phyloP scores from a whole-genome alignment of 2,113 vertebrate genomes.

The Corvus moneduloides region DNA sequence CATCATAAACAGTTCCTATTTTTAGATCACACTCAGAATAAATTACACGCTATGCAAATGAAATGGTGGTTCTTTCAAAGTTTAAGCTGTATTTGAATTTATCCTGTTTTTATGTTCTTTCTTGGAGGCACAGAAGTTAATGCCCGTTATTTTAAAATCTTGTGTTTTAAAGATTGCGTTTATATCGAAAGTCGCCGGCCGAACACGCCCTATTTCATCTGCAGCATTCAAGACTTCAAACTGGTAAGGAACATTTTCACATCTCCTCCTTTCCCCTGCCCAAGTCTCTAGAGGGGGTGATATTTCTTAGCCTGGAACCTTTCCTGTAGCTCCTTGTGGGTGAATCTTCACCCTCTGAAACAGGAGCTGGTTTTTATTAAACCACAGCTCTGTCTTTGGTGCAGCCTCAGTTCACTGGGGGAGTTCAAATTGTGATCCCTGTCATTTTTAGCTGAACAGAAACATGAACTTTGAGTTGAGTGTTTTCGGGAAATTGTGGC shows the following conservation, averaged over 20 bases:
- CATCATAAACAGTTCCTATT: slow-evolving; percentile 16
- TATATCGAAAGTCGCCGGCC: slow-evolving; percentile 98
- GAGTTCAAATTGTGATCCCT: rapidly evolving
- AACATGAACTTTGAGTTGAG: not conserved
- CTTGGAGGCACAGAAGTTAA: slow-evolving; percentile 51
- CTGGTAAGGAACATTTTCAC: slow-evolving; percentile 86
- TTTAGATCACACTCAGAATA: not conserved
- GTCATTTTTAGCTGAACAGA: not conserved
- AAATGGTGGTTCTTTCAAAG: slow-evolving; percentile 32
- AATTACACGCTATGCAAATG: slow-evolving; percentile 10
- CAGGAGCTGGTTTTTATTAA: not conserved
- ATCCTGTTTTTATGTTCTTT: slow-evolving; percentile 7
- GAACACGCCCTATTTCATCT: slow-evolving; percentile 99
- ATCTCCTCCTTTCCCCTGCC: slow-evolving; percentile 2
- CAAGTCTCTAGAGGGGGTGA: not conserved
- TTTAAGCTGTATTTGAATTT: slow-evolving; percentile 52
- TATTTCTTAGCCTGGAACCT: not conserved
- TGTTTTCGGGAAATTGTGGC: not conserved
- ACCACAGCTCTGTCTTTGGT: rapidly evolving
- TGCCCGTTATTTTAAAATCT: slow-evolving; percentile 62
- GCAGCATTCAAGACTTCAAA: slow-evolving; percentile 99
- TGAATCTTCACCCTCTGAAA: not conserved
- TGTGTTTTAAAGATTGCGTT: slow-evolving; percentile 90
- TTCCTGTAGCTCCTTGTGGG: not conserved
- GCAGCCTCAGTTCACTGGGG: not conserved